Percentiles rank a stretch among this genome's conserved stretches.
phyloP scores from a whole-genome alignment of 2,888 invertebrate genomes.

The Lomographa bimaculata region DNA sequence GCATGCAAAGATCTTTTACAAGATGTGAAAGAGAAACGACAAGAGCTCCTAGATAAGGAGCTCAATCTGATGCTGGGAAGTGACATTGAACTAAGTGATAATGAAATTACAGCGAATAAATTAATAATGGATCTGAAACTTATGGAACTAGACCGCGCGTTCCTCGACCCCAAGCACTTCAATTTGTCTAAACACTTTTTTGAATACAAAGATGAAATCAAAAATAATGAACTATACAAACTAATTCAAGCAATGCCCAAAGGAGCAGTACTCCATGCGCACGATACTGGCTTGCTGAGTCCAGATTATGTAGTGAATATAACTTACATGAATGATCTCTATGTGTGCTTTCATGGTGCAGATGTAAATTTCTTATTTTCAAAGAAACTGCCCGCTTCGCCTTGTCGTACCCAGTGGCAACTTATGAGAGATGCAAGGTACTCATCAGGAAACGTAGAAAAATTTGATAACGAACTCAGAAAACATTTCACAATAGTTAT shows the following conservation, averaged over 20 bases:
- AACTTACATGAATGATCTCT: conserved; percentile 85
- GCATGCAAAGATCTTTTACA: conserved; percentile 22
- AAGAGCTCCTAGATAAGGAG: conserved; percentile 75
- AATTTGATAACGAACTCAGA: conserved; percentile 80
- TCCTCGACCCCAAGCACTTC: conserved; percentile 75
- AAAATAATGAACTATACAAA: conserved; percentile 84
- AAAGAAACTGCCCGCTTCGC: conserved; percentile 38
- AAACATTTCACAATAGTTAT: conserved; percentile 81
- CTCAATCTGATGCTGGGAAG: conserved; percentile 76
- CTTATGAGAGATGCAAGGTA: conserved; percentile 74
- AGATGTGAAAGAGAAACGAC: conserved; percentile 52
- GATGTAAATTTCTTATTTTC: conserved; percentile 57
- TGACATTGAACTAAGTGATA: conserved; percentile 71
- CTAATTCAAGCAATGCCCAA: conserved; percentile 89
- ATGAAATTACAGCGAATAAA: conserved; percentile 81
- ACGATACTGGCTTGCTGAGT: conserved; percentile 85
- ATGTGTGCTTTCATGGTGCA: conserved; percentile 70
- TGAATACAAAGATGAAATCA: conserved; percentile 82
- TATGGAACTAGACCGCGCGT: conserved; percentile 74
- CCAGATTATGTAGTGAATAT: conserved; percentile 85
- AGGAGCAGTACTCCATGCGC: conserved; percentile 88
- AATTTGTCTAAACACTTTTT: conserved; percentile 87
- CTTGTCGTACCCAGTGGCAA: conserved; percentile 70
- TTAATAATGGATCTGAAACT: conserved; percentile 83
- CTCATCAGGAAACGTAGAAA: conserved; percentile 64